Conservation (phyloP, 2,888 invertebrate species). For the Pammene fasciana region DNA sequence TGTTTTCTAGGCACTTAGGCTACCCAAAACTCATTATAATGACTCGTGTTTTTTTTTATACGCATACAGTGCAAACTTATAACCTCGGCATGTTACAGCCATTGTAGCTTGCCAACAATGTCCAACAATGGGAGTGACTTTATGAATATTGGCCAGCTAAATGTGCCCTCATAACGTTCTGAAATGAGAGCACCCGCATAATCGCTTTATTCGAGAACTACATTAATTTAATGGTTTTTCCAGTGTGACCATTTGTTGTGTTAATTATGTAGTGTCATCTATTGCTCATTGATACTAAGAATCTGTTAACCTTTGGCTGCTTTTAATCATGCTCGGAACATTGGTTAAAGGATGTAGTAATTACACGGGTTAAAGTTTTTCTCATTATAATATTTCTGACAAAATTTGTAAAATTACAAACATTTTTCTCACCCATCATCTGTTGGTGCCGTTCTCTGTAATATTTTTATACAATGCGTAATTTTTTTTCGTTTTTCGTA, state of each 20-base stretch:
- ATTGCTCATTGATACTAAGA: too few relatives aligned
- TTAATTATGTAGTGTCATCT: not conserved
- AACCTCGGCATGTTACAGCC: conserved; percentile 1
- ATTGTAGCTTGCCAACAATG: conserved; percentile 19
- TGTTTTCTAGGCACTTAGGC: not conserved
- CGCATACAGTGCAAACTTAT: conserved; percentile 15
- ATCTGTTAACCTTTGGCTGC: too few relatives aligned
- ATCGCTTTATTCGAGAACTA: conserved; percentile 10
- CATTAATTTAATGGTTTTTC: not conserved
- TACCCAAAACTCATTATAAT: not conserved
- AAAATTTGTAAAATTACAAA: too few relatives aligned
- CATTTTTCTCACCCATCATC: too few relatives aligned
- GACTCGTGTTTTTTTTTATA: not conserved
- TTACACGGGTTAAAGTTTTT: too few relatives aligned
- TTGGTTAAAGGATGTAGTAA: not conserved
- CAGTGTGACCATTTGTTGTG: not conserved
- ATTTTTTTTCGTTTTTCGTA: too few relatives aligned
- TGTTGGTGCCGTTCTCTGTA: too few relatives aligned
- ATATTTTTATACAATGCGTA: too few relatives aligned
- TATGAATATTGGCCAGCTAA: conserved; percentile 21
- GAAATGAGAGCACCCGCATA: conserved; percentile 16
- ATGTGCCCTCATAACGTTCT: conserved; percentile 19
- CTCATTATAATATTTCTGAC: too few relatives aligned
- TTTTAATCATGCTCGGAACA: not conserved
- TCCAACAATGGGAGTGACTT: conserved; percentile 34